A percentile compares a stretch with the other conserved stretches of the same genome.
phyloP scores from a whole-genome alignment of 2,888 invertebrate species.

The Lepidocyrtinus sp. region DNA sequence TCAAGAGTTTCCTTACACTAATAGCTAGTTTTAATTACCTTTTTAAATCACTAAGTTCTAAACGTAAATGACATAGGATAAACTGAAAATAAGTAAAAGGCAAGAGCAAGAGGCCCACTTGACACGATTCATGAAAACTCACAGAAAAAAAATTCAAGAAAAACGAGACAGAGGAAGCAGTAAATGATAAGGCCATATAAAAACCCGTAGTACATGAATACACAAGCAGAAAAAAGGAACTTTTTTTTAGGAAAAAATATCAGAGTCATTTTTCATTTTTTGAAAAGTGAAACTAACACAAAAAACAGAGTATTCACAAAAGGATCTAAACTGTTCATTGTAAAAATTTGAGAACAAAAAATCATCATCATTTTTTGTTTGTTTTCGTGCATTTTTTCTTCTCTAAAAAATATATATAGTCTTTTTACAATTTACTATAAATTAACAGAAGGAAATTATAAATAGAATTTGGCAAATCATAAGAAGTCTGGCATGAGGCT shows the following conservation, averaged over 20 bases:
- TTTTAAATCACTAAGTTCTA: background rate
- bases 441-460: slow-evolving; percentile 5
- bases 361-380: background rate
- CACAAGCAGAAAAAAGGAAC: background rate
- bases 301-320: background rate
- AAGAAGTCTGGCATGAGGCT: slow-evolving; percentile 69
- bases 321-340: background rate
- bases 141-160: background rate
- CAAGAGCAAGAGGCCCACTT: no score
- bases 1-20: background rate
- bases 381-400: background rate
- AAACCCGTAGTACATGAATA: slow-evolving; percentile 10
- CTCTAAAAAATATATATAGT: background rate
- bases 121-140: background rate
- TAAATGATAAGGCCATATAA: slow-evolving; percentile 7
- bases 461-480: slow-evolving; percentile 64
- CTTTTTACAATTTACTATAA: background rate
- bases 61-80: no score
- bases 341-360: background rate
- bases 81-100: no score
- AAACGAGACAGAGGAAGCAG: slow-evolving; percentile 6
- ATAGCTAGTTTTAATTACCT: background rate
- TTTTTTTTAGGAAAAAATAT: background rate
- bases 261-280: slow-evolving; percentile 15
- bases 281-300: slow-evolving; percentile 1